Evolutionary conservation across 2,888 invertebrate species (phyloP), one percentile per base, ranked within the genome.

Genomic region (Ecliptopera silaceata): DNA sequence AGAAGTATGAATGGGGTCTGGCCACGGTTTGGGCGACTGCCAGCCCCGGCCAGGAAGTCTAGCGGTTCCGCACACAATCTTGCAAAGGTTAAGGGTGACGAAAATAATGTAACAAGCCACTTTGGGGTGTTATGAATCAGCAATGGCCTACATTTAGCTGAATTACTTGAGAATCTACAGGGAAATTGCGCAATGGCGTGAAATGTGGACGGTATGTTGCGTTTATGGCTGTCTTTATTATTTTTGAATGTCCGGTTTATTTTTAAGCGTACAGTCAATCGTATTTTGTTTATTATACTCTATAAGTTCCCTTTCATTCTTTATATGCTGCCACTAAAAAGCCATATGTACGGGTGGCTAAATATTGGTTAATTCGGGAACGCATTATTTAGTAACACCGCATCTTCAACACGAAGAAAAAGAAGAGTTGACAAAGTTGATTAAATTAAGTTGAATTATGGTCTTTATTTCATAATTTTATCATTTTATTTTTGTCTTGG

Each of bases 31-130:
- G 66, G 63, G 46, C 39, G 51, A 18, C 39, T 61, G 66, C 66
- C 66, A 66, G 56, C 22, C 32, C 32, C 42, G 41, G 43, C 53
- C 61, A 56, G 66, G 64, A 64, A 59, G 52, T 59, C 60, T 62
- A 48, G 38, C 36, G 43, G 52, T 51, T 54, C 56, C 51, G 48
- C 61, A 57, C 46, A 68, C 70, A 72, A 70, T 75, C 68, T 74
- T 65, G 66, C 49, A 83, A 86, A 87, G 86, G 82, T 84, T 84
- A 85, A 80, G 74, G 82, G 82, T 86, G 82, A 82, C 75, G 70
- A 79, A 79, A 80, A 80, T 80, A 80, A 80, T 78, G 66, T 77
- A 73, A 79, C 69, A 71, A 72, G 70, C 73, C 70, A 74, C 67
- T 74, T 72, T 68, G 66, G 68, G 66, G 68, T 64, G 70, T 63